Conservation (phyloP, 2,113 vertebrate species). For the Ciconia stormi region DNA sequence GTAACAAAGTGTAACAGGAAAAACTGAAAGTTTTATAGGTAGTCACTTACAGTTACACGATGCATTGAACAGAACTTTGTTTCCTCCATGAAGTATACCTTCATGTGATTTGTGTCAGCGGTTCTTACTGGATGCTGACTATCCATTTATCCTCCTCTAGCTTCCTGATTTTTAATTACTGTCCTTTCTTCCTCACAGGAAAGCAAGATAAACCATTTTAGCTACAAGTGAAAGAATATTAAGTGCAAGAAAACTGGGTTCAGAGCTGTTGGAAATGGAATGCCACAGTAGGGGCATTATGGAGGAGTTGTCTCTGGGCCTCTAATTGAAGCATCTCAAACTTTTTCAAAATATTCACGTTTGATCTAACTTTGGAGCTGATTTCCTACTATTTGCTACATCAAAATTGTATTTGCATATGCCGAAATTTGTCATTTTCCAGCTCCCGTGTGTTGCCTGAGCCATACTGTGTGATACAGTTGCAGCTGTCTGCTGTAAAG, state of each 20-base stretch:
- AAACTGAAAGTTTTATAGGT: not conserved
- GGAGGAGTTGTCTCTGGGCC: not conserved
- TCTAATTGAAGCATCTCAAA: not conserved
- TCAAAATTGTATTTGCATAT: not conserved
- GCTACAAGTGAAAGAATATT: not conserved
- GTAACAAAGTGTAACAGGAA: not conserved
- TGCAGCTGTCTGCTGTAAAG: not conserved
- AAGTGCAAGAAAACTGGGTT: not conserved
- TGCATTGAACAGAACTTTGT: not conserved
- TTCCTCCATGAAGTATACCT: not conserved
- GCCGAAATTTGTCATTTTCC: not conserved
- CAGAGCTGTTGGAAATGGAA: not conserved
- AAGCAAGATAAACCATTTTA: not conserved
- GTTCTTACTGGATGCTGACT: not conserved
- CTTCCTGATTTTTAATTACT: not conserved
- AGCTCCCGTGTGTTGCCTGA: not conserved
- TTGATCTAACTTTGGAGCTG: not conserved
- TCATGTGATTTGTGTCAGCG: not conserved
- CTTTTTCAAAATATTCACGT: rapidly evolving
- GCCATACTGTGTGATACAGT: not conserved
- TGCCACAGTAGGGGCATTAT: not conserved
- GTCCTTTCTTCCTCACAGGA: not conserved
- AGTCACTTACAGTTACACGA: not conserved
- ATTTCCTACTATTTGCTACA: not conserved
- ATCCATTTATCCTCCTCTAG: not conserved